Base-by-base conservation (phyloP, 2,113 vertebrate genomes). In the Ceyx cyanopectus region DNA sequence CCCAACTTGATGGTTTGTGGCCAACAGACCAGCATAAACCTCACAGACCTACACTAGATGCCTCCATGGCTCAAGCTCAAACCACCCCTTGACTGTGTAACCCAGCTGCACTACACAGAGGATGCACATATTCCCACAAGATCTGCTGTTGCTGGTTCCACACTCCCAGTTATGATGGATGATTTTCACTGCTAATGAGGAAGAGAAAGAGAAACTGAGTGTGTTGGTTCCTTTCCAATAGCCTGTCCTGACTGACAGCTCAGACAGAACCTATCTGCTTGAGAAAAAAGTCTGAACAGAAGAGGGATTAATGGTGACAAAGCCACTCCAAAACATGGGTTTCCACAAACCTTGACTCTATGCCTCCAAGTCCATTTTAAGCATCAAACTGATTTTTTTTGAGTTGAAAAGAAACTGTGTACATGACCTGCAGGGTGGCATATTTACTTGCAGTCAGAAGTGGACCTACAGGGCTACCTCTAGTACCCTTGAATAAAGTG, bases 171-270 rank as follows among this genome's bases (percentile, higher is more conserved):
- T 54, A 51, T 81, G 80, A 96, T 69, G 66, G 86, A 85, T 81
- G 73, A 90, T 88, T 88, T 88, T 83, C 73, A 88, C 60, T 40
- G 60, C 80, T 91, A 93, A 94, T 86, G 80, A 95, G 80, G 53
- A 92, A 68, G 85, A 90, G 87, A 91, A 94, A 87, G 63, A 81
- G 82, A 93, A 94, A 88, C 51, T 3, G 69, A 90, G 57, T 14
- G 57, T 32, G 34, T 22, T 96, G 69, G 86, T 86, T 85, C 58
- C 50, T 23, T 89, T 96, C 88, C 96, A 95, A 75, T 15, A 76
- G 69, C 27, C 57, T 57, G 34, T 65, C 61, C 83, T 90, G 79
- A 93, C 46, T 77, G 90, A 95, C 86, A 84, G 82, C 75, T 82
- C 79, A 78, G 87, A 79, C 12, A 0, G 82, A 0, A 1, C 48